A percentile compares a stretch with the other conserved stretches of the same genome.
phyloP scores from a whole-genome alignment of 2,113 vertebrate species.

The Parotia lawesii region DNA sequence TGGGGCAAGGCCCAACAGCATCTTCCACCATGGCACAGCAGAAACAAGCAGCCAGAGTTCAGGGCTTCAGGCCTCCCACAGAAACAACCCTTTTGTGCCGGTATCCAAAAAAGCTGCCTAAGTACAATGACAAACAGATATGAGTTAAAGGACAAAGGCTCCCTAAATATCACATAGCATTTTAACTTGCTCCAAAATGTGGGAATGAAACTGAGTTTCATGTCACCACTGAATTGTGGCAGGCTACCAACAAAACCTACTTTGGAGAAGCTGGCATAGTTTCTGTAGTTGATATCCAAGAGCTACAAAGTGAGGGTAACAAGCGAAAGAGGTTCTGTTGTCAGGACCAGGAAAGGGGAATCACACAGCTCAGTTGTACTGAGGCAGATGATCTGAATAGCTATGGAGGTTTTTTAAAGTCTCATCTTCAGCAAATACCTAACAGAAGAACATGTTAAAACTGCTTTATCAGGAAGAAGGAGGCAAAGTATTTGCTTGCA shows the following conservation, averaged over 20 bases:
- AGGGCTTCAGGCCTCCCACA: not conserved
- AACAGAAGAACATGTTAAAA: not conserved
- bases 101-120: not conserved
- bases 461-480: not conserved
- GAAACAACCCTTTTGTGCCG: not conserved
- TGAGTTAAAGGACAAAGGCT: not conserved
- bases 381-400: not conserved
- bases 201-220: not conserved
- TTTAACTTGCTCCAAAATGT: constrained; percentile 13
- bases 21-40: not conserved
- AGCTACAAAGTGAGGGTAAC: not conserved
- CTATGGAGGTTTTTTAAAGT: not conserved
- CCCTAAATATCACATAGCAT: not conserved
- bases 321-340: not conserved
- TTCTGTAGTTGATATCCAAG: not conserved
- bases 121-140: not conserved
- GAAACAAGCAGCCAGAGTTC: not conserved
- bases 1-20: not conserved
- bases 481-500: not conserved
- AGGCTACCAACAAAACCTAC: not conserved
- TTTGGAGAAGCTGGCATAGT: not conserved
- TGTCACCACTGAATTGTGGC: not conserved
- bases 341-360: not conserved
- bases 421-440: not conserved
- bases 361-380: not conserved